These are phyloP conservation scores for Diplodus puntazzo DNA, from an alignment of 2,797 vertebrate species.

Conservation along the genomic window DNA sequence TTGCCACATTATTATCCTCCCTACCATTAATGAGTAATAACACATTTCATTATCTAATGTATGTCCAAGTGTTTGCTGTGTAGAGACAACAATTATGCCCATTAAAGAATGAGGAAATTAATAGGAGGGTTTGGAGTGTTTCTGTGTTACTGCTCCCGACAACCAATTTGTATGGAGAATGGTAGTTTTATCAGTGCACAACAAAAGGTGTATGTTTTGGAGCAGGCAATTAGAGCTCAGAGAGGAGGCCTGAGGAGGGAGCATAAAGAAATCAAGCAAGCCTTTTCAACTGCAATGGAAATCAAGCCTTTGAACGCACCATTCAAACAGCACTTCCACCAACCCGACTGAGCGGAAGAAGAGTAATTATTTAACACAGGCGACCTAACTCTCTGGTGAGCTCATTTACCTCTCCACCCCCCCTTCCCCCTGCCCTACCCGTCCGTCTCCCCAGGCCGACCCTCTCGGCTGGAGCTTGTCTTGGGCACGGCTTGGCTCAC, in stretches of 20 bases:
- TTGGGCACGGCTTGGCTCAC: constrained; percentile 66
- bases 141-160: constrained; percentile 35
- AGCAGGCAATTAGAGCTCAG: constrained; percentile 65
- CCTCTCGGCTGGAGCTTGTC: constrained; percentile 68
- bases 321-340: constrained; percentile 53
- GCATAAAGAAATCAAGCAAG: constrained; percentile 58
- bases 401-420: constrained; percentile 69
- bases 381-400: constrained; percentile 65
- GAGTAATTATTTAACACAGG: constrained; percentile 74
- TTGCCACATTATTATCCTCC: constrained; percentile 37
- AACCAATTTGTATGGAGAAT: constrained; percentile 48
- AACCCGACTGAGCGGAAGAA: constrained; percentile 43
- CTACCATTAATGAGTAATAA: constrained; percentile 58
- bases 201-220: constrained; percentile 63
- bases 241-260: constrained; percentile 50
- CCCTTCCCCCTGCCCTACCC: background rate
- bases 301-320: constrained; percentile 63
- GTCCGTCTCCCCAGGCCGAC: constrained; percentile 46
- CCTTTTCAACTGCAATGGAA: constrained; percentile 61
- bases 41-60: constrained; percentile 64
- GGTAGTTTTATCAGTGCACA: constrained; percentile 54
- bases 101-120: constrained; percentile 65
- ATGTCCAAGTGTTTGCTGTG: constrained; percentile 53
- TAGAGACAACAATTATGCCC: constrained; percentile 62
- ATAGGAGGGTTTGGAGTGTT: constrained; percentile 31